Base-by-base conservation (phyloP, 2,113 vertebrate species). In the Malurus alboscapulatus region DNA sequence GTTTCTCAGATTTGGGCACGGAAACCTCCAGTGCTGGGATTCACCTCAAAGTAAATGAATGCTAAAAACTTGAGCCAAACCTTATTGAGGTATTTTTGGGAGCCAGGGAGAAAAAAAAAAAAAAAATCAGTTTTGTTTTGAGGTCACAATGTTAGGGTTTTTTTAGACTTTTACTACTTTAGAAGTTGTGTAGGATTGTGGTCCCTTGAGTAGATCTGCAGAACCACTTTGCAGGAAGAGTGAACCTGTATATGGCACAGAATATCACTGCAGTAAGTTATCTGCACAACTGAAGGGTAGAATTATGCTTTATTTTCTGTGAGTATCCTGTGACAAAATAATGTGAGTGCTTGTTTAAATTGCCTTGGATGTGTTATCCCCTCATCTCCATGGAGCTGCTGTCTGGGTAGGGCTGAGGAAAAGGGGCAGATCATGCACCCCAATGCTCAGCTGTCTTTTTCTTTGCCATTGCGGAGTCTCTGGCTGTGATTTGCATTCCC, bases 381-480 rank as follows among this genome's bases (percentile, higher is more conserved):
- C 34, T 9, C 19, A 6, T 57, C 17, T 57, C 50, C 42, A 2
- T 5, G 55, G 54, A 15, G 14, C 11, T 0, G 0, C 20, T 47
- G 40, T 13, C 17, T 47, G 34, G 48, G 1, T 9, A 3, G 65
- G 55, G 36, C 72, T 65, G 67, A 48, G 53, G 47, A 73, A 17
- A 54, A 48, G 53, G 65, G 8, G 12, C 27, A 32, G 65, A 8
- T 2, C 1, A 0, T 18, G 27, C 8, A 2, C 57, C 9, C 27
- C 40, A 10, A 19, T 10, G 42, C 58, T 68, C 38, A 20, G 27
- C 38, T 55, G 30, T n/a, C n/a, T 61, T 32, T 48, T 36, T 0
- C 44, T 45, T 61, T 26, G 19, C 22, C 36, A 22, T 29, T 38
- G 34, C 40, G 38, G 45, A 53, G n/a, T 18, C 58, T 13, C 45